Base-by-base conservation (phyloP, 2,888 invertebrate species). In the Chesias legatella region DNA sequence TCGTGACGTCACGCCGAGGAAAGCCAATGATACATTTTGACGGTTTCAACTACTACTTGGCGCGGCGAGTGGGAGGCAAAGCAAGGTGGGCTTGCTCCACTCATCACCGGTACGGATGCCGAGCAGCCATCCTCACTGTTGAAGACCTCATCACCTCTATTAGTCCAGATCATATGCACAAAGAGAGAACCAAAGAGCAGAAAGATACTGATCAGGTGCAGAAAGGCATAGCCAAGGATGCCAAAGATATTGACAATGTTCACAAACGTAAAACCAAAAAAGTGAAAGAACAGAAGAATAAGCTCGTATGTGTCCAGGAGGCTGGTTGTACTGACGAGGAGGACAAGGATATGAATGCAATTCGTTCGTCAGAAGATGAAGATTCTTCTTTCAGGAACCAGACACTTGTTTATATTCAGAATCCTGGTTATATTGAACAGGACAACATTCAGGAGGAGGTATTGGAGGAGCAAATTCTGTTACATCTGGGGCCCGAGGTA, bases 1-100 rank as follows among this genome's bases (percentile, higher is more conserved):
- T 60, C 24, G 45, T 55, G 3, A 58, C 36, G 8, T 59, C 61
- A 1, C 30, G 50, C 0, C 55, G 64, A 6, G 67, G 67, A 0
- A 60, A 61, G 8, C 51, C 46, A 1, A 54, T 64, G 26, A 59
- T 71, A 6, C 41, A 42, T 1, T 36, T 64, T 0, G 40, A 51
- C 21, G 67, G 70, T 0, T 65, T 58, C 39, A 65, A 59, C 33
- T 75, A 67, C 46, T 61, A 64, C 22, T 58, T 63, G 10, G 70
- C 73, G 5, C 55, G 67, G 0, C 51, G 43, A 1, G 40, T 51
- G 1, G 56, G 59, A 0, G 26, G 33, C 2, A 62, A 60, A 33
- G 43, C 51, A 6, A 53, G 70, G n/a, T 76, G 76, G 76, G 58
- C 57, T 1, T 77, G 76, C 44, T 73, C 77, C 1, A 74, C 76